phyloP scores from a whole-genome alignment of 2,797 vertebrate species.

The Catamblyrhynchus diadema region DNA sequence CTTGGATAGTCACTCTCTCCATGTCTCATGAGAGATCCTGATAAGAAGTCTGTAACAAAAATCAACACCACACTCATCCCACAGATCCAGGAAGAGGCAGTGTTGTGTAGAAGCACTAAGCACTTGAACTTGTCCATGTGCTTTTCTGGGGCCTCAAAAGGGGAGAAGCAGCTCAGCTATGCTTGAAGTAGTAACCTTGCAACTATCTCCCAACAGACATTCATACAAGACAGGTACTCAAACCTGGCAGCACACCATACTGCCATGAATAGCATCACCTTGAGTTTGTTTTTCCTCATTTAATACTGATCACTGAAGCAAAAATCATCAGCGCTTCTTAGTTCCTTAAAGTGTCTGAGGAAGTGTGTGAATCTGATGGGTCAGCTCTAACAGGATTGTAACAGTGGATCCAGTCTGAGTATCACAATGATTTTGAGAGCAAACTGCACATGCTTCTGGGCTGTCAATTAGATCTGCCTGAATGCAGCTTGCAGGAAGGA shows the following conservation, averaged over 20 bases:
- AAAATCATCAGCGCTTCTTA: not conserved
- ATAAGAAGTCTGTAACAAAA: not conserved
- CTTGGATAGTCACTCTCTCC: not conserved
- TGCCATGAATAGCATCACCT: not conserved
- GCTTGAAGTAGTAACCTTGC: not conserved
- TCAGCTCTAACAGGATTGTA: not conserved
- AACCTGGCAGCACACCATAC: not conserved
- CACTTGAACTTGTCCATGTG: not conserved
- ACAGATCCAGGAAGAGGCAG: not conserved
- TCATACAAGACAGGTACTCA: not conserved
- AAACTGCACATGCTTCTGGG: fast-evolving
- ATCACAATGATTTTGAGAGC: not conserved
- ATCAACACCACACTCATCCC: not conserved
- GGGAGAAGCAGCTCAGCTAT: not conserved
- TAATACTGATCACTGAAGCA: not conserved
- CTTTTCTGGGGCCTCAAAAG: not conserved
- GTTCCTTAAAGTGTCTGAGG: not conserved
- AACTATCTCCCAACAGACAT: not conserved
- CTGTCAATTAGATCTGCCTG: not conserved
- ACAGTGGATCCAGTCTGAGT: not conserved
- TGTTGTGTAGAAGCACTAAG: not conserved
- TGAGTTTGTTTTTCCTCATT: not conserved
- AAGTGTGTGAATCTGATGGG: not conserved
- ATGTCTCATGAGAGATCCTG: not conserved
- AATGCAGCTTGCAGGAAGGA: not conserved